Evolutionary conservation across 2,113 vertebrate species (phyloP).

Genomic region (Hippocampus mohnikei): DNA sequence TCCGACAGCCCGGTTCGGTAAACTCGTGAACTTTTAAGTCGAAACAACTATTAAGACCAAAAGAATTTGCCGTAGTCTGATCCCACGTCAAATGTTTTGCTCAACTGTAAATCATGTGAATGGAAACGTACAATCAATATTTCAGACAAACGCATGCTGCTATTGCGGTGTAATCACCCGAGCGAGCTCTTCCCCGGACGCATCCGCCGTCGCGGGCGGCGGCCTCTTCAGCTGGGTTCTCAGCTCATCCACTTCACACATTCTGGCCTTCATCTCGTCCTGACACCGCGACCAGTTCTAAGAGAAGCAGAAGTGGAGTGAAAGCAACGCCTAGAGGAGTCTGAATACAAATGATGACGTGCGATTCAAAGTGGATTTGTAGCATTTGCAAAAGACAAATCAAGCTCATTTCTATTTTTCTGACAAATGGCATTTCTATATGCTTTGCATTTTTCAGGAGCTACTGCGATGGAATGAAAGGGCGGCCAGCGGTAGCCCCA

Average conservation of each 20-base stretch:
- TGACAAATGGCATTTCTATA: not conserved
- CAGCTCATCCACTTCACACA: conserved; percentile 67
- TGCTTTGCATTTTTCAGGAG: not conserved
- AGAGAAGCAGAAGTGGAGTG: not conserved
- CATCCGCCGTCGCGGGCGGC: conserved; percentile 67
- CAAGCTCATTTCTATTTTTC: no score
- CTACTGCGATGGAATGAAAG: conserved; percentile 35
- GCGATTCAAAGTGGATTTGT: no score
- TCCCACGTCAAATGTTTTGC: no score
- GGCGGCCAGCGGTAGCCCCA: conserved; percentile 17
- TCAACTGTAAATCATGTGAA: not conserved
- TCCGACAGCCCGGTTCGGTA: no score
- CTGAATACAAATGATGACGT: no score
- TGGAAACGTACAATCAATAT: not conserved
- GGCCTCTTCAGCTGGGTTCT: conserved; percentile 63
- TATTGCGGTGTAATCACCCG: conserved; percentile 71
- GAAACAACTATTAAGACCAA: no score
- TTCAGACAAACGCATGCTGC: not conserved
- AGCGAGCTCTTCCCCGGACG: conserved; percentile 58
- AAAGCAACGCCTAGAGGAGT: no score
- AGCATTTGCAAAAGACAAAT: no score
- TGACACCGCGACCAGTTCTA: conserved; percentile 68
- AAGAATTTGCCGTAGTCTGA: no score
- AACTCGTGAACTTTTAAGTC: no score
- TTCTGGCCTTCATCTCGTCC: conserved; percentile 61